A percentile compares a stretch with the other conserved stretches of the same genome.
Evolutionary conservation across 2,888 invertebrate species (phyloP).

Genomic region (Neuroscelio doddi): DNA sequence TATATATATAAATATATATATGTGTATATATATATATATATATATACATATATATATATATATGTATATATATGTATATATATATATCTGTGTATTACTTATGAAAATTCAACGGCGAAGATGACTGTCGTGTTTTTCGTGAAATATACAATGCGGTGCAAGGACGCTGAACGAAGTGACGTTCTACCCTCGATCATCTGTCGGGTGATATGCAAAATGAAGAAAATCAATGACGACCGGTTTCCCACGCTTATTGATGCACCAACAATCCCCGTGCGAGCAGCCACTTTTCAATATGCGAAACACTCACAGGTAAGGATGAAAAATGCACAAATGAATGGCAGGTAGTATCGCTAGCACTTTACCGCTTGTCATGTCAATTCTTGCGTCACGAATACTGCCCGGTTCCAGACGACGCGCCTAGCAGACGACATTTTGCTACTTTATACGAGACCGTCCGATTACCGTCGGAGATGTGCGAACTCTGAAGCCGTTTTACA

Average conservation of each 20-base stretch:
- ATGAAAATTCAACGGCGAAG: neutral
- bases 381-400: slow-evolving; percentile 62
- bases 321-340: slow-evolving; percentile 23
- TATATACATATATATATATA: no score
- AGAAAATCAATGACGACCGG: slow-evolving; percentile 66
- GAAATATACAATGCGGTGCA: slow-evolving; percentile 1
- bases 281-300: slow-evolving; percentile 6
- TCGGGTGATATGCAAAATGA: slow-evolving; percentile 50
- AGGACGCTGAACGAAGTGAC: slow-evolving; percentile 49
- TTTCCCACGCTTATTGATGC: slow-evolving; percentile 34
- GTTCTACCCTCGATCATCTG: slow-evolving; percentile 57
- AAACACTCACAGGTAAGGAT: slow-evolving; percentile 23
- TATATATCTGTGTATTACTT: no score
- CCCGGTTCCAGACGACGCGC: slow-evolving; percentile 68
- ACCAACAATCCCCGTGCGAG: slow-evolving; percentile 11
- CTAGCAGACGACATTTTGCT: slow-evolving; percentile 69
- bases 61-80: no score
- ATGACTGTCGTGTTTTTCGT: slow-evolving; percentile 1
- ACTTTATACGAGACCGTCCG: neutral
- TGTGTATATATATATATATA: no score
- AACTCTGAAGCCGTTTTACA: slow-evolving; percentile 37
- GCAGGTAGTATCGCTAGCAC: slow-evolving; percentile 47
- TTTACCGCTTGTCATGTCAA: slow-evolving; percentile 59
- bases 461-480: slow-evolving; percentile 44
- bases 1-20: no score